Percentiles rank a stretch among this genome's conserved stretches.
Conservation (phyloP, 2,113 vertebrate species). For the Sebastes fasciatus region DNA sequence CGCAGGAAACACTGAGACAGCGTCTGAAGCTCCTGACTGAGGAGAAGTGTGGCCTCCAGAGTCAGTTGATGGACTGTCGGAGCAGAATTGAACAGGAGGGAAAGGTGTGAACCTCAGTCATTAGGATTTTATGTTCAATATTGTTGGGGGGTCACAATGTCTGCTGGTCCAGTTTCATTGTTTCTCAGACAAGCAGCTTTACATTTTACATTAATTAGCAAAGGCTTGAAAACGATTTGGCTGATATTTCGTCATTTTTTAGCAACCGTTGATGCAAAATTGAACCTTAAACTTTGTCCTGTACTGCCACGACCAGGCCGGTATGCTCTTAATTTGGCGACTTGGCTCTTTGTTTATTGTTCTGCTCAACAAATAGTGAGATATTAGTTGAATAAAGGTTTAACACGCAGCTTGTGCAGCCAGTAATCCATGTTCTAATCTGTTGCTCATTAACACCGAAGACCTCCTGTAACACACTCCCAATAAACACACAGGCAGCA, state of each 20-base stretch:
- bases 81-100: conserved; percentile 87
- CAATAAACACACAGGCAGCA: conserved; percentile 14
- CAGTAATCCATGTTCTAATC: conserved; percentile 67
- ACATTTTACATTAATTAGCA: conserved; percentile 38
- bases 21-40: conserved; percentile 86
- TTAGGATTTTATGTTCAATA: not conserved
- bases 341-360: conserved; percentile 70
- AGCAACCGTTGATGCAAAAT: not conserved
- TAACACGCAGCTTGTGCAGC: conserved; percentile 40
- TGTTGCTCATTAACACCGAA: conserved; percentile 53
- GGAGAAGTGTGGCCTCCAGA: conserved; percentile 86
- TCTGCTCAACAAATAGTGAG: conserved; percentile 53
- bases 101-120: conserved; percentile 84
- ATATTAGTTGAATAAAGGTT: conserved; percentile 54
- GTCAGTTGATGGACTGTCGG: conserved; percentile 87
- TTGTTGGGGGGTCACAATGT: conserved; percentile 5
- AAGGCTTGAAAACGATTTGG: conserved; percentile 48
- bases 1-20: conserved; percentile 85
- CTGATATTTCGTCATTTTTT: conserved; percentile 25
- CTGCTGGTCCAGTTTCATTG: conserved; percentile 18
- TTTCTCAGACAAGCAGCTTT: conserved; percentile 49
- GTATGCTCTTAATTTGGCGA: conserved; percentile 10
- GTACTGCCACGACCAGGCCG: not conserved
- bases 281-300: conserved; percentile 18
- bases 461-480: conserved; percentile 34